Conservation (phyloP, 2,888 invertebrate species). For the Rotaria magnacalcarata region DNA sequence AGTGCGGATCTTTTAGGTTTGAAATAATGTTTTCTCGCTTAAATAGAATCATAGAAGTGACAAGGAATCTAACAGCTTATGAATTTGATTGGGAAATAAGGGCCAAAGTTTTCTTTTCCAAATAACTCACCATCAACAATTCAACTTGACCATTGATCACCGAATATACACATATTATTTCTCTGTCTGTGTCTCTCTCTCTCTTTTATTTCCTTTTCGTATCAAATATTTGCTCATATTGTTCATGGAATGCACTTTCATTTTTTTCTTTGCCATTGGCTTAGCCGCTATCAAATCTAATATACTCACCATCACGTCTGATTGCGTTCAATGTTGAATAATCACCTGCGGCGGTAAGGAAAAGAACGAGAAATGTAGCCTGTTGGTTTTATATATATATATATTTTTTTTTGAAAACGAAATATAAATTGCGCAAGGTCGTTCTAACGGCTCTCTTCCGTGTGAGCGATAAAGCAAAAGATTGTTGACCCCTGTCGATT, state of each 20-base stretch:
- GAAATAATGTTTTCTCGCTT: too few species aligned
- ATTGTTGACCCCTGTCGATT: conserved; percentile 18
- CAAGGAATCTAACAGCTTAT: too few species aligned
- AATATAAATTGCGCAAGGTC: background rate
- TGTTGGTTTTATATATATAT: background rate
- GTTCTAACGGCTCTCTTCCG: conserved; percentile 18
- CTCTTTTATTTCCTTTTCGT: background rate
- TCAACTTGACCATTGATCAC: conserved; percentile 29
- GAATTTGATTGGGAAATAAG: background rate
- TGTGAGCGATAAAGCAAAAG: conserved; percentile 16
- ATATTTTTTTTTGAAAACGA: background rate
- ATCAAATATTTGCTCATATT: conserved; percentile 10
- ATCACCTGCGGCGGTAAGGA: conserved; percentile 15
- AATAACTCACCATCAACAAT: conserved; percentile 15
- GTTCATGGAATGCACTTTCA: background rate
- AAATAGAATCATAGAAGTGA: too few species aligned
- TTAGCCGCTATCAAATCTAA: conserved; percentile 27
- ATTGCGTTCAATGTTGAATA: conserved; percentile 28
- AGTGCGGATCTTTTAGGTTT: too few species aligned
- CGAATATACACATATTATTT: background rate
- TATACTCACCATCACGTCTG: conserved; percentile 29
- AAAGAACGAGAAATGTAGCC: background rate
- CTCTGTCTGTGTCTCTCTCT: background rate
- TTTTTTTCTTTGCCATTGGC: conserved; percentile 13
- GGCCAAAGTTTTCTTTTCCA: background rate